Evolutionary conservation across 2,797 vertebrate species (phyloP), one percentile per base, ranked within the genome.

Genomic region (Alcedo quadribrachys): DNA sequence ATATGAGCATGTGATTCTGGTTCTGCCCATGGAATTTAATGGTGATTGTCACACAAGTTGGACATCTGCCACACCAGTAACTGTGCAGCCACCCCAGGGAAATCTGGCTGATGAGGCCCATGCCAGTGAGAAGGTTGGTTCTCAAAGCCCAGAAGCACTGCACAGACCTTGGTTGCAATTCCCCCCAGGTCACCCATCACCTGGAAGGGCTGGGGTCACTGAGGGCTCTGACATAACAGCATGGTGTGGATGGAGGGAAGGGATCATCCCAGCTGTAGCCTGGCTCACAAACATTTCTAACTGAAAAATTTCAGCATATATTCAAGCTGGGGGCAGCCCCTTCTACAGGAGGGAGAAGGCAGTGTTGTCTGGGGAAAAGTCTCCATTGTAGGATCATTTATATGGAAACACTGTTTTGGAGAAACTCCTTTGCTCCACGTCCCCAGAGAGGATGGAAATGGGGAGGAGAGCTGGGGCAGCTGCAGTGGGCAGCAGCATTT

Each of bases 11-110:
- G 3, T 27, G 32, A 8, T 33, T 45, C 43, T 27, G 48, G 40
- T 8, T 18, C 60, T 63, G 63, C 35, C 32, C 4, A 0, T 0
- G 0, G 28, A 5, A 2, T 50, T 21, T 1, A 0, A 35, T 4
- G 43, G 33, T 15, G 15, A 54, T 87, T 67, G 58, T 58, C 22
- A 42, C 3, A 3, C 0, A 1, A 67, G 80, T 21, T 4, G 16
- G 55, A 37, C 27, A 9, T 66, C 48, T 74, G 65, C 46, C 14
- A 1, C 40, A 15, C 30, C 9, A 7, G 32, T 35, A 60, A 9
- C 2, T 21, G 20, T 40, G 37, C 2, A 2, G 51, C 30, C 1
- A 0, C 11, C 37, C 11, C 30, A 1, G 62, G n/a, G n/a, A 25
- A 58, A 53, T 33, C 32, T 4, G 1, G 43, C 62, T 57, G 58